Base-by-base conservation (phyloP, 2,888 invertebrate species). In the Sesia apiformis region DNA sequence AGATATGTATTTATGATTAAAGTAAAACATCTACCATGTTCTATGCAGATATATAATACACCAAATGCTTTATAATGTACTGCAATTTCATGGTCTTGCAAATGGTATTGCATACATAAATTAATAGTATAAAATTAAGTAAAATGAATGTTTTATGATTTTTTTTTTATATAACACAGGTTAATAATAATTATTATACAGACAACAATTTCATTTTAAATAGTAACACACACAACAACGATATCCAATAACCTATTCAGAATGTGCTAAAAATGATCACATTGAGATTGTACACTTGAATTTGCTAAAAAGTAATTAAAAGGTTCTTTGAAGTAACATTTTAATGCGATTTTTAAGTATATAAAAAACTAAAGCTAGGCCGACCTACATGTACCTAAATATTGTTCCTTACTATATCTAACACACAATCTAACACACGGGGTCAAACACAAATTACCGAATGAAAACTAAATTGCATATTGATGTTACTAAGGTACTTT, bases 201-300 rank as follows among this genome's bases (percentile, higher is more conserved):
- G 46, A 46, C 46, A 46, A 46, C 46, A 5, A 50, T 50, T 50
- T 50, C 8, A 66, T 69, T 67, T 72, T 72, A 73, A 74, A 70
- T 62, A 65, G 62, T 72, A 77, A 74, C 75, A 78, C 76, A 72
- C 70, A 81, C 77, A 78, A 78, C 75, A 76, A 74, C 66, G 55
- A 70, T 63, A 49, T 54, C 7, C 8, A 50, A 50, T 50, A 50
- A 39, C 38, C 39, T 50, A 50, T 50, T 23, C 38, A 50, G 38
- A 50, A 39, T 50, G 50, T 46, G 46, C 46, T 46, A 46, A 46
- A 43, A 46, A 46, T 8, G 46, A 46, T 46, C 46, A 46, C 46
- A 46, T 46, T 46, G 8, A 46, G 46, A 46, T 46, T 46, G n/a
- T 46, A 46, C 23, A 46, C 23, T 46, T 8, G 23, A 46, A 46